phyloP scores from a whole-genome alignment of 2,113 vertebrate species.

The Calonectris borealis region DNA sequence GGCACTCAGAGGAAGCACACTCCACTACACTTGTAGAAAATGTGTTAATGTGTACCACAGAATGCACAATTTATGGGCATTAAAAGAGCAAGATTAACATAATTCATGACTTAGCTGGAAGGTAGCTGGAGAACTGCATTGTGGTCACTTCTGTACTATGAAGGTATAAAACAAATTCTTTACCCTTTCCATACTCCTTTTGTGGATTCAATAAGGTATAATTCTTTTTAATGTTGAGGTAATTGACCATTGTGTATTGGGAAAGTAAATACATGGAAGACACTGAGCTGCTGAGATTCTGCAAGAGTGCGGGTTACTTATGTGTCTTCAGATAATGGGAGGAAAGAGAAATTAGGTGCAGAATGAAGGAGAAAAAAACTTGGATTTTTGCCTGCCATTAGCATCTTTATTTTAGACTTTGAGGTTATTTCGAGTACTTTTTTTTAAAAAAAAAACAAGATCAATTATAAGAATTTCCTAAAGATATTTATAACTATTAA shows the following conservation, averaged over 20 bases:
- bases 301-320: background rate
- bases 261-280: background rate
- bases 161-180: background rate
- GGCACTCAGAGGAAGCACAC: background rate
- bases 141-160: background rate
- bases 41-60: background rate
- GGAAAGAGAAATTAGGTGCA: background rate
- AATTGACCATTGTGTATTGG: background rate
- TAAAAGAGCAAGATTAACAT: background rate
- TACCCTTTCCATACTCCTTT: background rate
- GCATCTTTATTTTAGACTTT: background rate
- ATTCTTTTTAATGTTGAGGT: background rate
- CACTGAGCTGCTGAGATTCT: background rate
- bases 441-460: background rate
- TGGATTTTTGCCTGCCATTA: background rate
- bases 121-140: background rate
- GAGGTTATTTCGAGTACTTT: background rate
- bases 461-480: background rate
- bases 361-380: background rate
- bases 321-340: background rate
- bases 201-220: background rate
- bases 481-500: background rate
- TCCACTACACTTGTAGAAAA: background rate
- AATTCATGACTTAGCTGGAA: background rate
- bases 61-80: background rate